A percentile compares a stretch with the other conserved stretches of the same genome.
Conservation (phyloP, 2,113 vertebrate species). For the Trogon melanurus region DNA sequence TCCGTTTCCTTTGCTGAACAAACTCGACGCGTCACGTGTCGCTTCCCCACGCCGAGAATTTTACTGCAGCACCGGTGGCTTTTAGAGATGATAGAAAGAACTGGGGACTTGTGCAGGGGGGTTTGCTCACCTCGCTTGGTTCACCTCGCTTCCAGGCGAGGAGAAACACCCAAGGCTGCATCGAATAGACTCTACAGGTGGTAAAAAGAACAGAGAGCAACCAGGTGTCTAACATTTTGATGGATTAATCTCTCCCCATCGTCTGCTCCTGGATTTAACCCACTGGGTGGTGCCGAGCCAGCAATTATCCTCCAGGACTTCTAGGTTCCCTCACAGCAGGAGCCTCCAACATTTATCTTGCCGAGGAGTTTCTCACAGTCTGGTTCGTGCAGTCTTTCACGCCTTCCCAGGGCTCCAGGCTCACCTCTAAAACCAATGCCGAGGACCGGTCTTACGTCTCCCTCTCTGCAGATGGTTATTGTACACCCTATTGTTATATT, state of each 20-base stretch:
- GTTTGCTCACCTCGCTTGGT: neutral
- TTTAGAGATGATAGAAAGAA: neutral
- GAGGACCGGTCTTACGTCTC: neutral
- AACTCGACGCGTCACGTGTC: rapidly evolving
- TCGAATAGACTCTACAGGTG: rapidly evolving
- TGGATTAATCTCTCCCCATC: neutral
- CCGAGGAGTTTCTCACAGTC: neutral
- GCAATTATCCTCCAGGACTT: neutral
- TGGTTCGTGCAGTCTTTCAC: neutral
- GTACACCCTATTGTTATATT: neutral
- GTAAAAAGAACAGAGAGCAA: neutral
- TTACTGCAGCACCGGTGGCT: rapidly evolving
- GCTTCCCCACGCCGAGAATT: neutral
- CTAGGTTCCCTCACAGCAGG: neutral
- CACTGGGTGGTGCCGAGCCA: neutral
- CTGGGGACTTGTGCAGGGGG: rapidly evolving
- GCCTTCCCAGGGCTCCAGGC: neutral
- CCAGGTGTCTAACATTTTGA: neutral
- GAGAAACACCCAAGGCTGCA: neutral
- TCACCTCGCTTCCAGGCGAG: neutral
- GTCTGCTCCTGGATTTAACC: neutral
- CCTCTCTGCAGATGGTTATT: neutral
- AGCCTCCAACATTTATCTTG: neutral
- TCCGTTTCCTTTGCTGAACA: neutral
- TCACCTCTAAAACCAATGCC: neutral